Base-by-base conservation (phyloP, 2,113 vertebrate species). In the Cryptotis parvus region DNA sequence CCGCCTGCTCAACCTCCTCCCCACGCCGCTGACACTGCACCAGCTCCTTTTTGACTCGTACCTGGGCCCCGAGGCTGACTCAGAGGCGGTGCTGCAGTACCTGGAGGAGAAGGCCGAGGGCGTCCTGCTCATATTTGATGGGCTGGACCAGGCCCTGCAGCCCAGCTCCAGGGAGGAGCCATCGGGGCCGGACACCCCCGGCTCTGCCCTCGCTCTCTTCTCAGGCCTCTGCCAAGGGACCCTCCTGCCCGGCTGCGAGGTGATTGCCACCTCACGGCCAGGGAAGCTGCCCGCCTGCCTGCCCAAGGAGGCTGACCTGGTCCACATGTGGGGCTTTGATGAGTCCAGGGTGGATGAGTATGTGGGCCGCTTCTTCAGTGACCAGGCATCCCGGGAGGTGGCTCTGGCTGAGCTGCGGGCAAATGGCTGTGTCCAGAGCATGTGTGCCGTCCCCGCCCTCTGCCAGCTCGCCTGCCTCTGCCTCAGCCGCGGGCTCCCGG, bases 61-160 rank as follows among this genome's bases (percentile, higher is more conserved):
- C 89, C 97, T 98, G 33, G 97, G 95, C 58, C 97, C 98, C 1
- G 95, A 97, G 27, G 92, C 97, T 0, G 95, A 94, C 82, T 87
- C 97, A 0, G 96, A 97, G 1, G 94, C 90, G 0, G 96, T 99
- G 39, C 96, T 99, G 92, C 97, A 97, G 77, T 98, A 98, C 91
- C 97, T 99, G n/a, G 55, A 98, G 58, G 91, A 98, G 55, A 98
- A 98, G 3, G 98, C 98, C 9, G 90, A 77, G 4, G 94, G 78
- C 6, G 97, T 97, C 3, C 98, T 99, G 78, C 97, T 99, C 81
- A 98, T 99, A 90, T 98, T 99, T 33, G 99, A 99, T 24, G 99
- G 99, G 4, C 98, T 99, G 76, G 99, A 99, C 68, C 99, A 99
- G 96, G 98, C 98, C 94, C 9, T 95, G 6, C 8, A 63, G 2